phyloP scores from a whole-genome alignment of 2,888 invertebrate genomes.

The Xanthia icteritia region DNA sequence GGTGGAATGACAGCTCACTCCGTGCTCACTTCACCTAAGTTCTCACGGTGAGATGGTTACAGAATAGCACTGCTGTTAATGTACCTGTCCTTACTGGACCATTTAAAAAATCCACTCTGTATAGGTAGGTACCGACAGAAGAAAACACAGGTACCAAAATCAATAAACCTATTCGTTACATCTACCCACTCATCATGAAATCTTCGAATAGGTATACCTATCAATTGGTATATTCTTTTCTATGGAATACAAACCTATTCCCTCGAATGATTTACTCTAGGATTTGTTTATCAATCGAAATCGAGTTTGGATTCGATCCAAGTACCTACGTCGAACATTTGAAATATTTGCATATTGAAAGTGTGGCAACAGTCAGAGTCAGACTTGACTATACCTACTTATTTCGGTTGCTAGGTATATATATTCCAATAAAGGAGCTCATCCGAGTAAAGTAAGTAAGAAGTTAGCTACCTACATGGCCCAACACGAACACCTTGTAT shows the following conservation, averaged over 20 bases:
- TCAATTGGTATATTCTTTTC: not conserved
- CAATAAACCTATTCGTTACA: not conserved
- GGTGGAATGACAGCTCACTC: too few species aligned
- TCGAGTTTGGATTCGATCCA: constrained; percentile 12
- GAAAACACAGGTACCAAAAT: not conserved
- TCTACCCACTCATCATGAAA: not conserved
- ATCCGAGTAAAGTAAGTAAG: not conserved
- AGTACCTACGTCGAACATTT: constrained; percentile 6
- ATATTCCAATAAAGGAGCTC: too few species aligned
- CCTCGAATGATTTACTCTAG: not conserved
- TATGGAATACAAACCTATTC: not conserved
- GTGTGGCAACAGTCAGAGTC: constrained; percentile 1
- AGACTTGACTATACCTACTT: not conserved
- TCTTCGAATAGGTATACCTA: not conserved
- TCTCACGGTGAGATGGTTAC: too few species aligned
- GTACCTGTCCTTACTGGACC: too few species aligned
- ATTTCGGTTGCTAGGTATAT: not conserved
- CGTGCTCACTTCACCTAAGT: too few species aligned
- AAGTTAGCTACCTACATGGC: not conserved
- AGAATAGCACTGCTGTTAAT: too few species aligned
- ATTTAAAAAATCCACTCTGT: too few species aligned
- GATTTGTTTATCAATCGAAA: not conserved
- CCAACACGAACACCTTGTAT: not conserved
- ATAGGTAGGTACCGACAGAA: not conserved
- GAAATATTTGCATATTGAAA: not conserved